phyloP scores from a whole-genome alignment of 2,797 vertebrate genomes.

The Chromis chromis region DNA sequence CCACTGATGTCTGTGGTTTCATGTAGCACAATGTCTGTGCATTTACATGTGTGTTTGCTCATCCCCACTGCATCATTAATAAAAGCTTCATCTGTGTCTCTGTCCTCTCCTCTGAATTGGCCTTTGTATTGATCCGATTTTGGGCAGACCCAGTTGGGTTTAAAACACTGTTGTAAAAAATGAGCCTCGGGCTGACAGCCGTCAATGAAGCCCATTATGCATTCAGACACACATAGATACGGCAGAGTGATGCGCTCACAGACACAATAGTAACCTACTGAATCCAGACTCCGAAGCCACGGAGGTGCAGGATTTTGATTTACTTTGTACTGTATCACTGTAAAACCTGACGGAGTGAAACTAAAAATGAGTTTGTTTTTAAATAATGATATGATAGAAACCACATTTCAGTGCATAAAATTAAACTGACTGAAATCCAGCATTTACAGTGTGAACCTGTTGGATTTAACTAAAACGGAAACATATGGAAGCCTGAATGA shows the following conservation, averaged over 20 bases:
- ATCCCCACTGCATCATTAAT: neutral
- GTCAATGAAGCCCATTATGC: conserved; percentile 63
- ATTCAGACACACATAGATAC: conserved; percentile 33
- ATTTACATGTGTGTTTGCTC: neutral
- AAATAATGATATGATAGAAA: too few species aligned
- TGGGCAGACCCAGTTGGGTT: conserved; percentile 31
- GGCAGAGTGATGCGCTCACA: conserved; percentile 25
- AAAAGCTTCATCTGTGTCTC: conserved; percentile 16
- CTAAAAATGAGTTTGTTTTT: too few species aligned
- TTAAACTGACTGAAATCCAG: too few species aligned
- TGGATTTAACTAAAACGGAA: too few species aligned
- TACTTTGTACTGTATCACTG: neutral
- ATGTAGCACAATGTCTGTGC: too few species aligned
- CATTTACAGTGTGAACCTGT: too few species aligned
- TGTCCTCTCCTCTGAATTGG: conserved; percentile 24
- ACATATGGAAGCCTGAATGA: too few species aligned
- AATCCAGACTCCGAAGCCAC: too few species aligned
- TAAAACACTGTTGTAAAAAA: conserved; percentile 39
- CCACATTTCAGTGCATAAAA: too few species aligned
- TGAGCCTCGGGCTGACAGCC: conserved; percentile 40
- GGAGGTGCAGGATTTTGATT: too few species aligned
- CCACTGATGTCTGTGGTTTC: neutral
- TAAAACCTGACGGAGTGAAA: neutral
- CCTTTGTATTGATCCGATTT: conserved; percentile 60
- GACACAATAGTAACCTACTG: neutral